Conservation (phyloP, 2,888 invertebrate species). For the Camptogramma bilineatum region DNA sequence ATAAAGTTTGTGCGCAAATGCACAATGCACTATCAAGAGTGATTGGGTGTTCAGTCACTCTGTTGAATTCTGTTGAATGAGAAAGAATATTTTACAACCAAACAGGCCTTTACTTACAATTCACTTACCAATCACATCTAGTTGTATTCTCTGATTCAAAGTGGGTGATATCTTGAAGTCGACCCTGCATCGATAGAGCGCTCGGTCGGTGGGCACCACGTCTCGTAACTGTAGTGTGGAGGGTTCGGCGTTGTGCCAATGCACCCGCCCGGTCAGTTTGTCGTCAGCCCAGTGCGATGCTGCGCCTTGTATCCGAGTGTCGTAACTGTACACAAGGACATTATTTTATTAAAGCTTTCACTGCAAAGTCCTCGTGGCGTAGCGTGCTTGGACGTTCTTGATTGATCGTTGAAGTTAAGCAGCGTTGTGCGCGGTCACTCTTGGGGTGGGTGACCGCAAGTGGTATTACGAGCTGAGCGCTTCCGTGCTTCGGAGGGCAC, state of each 20-base stretch:
- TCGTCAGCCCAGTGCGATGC: conserved; percentile 90
- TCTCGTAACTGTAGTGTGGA: conserved; percentile 89
- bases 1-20: no score
- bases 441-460: no score
- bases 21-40: no score
- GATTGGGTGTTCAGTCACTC: no score
- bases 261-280: conserved; percentile 87
- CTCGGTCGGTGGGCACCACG: conserved; percentile 90
- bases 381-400: no score
- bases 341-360: background rate
- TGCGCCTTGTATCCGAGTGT: conserved; percentile 85
- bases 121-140: conserved; percentile 89
- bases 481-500: no score
- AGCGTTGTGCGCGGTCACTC: no score
- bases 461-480: no score
- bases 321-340: conserved; percentile 82
- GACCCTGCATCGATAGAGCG: conserved; percentile 92
- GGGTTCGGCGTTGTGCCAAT: conserved; percentile 88
- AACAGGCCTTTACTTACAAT: background rate
- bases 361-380: no score
- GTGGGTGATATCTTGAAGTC: conserved; percentile 93
- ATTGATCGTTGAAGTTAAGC: no score
- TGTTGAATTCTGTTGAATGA: no score
- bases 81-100: no score
- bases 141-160: conserved; percentile 89